Evolutionary conservation across 2,888 invertebrate genomes (phyloP), one percentile per base, ranked within the genome.

Genomic region (Xanthia icteritia): DNA sequence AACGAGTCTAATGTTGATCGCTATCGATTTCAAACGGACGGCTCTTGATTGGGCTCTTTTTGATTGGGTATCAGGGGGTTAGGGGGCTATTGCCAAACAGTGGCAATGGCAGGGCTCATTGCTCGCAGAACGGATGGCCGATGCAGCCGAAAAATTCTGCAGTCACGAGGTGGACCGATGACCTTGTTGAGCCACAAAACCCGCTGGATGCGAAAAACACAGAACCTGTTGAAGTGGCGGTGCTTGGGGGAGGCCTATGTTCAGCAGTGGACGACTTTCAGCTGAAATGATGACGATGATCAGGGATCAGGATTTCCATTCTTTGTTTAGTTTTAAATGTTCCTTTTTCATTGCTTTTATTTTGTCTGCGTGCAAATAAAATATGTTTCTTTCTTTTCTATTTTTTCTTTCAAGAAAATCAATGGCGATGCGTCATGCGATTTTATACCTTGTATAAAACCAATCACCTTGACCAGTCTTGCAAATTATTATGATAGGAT

Each of bases 11-110:
- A 82, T 74, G 85, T 86, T 85, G 86, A 85, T 85, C 86, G 54
- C 86, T 85, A 85, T 85, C 85, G 85, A 85, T 86, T 86, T 85
- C 85, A 83, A 68, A 75, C 15, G 78, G 86, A 67, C 13, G 78
- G 54, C 2, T 76, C 67, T 54, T 75, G 31, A 0, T 65, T 76
- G 0, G 69, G 51, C 0, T 0, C 1, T 23, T 60, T 63, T 39
- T 74, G 0, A 51, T 83, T 83, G 36, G 68, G 54, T 36, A 65
- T 17, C 39, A 11, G n/a, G 15, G 23, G 39, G 63, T 8, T 23
- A 17, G 9, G 5, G 2, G 64, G 9, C n/a, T n/a, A n/a, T 8
- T n/a, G 63, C 9, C 17, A 9, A 63, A 63, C 23, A 15, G 8
- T n/a, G 39, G 17, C 5, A 20, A 8, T 61, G 31, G 36, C 13